These are phyloP conservation scores for Caprella mutica DNA, from an alignment of 2,888 invertebrate genomes.

Conservation along the genomic window DNA sequence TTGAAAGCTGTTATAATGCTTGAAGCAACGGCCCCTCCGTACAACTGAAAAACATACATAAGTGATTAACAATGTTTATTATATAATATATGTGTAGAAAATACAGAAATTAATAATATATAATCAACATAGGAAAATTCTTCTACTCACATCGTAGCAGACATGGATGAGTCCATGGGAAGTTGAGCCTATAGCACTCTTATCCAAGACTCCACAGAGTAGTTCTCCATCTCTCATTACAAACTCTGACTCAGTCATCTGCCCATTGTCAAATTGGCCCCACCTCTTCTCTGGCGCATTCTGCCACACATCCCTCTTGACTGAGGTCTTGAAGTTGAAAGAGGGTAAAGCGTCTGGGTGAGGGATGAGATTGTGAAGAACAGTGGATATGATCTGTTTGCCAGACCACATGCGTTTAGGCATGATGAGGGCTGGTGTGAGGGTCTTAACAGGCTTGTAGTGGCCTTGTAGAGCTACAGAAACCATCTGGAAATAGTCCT, in stretches of 20 bases:
- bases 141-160: slow-evolving; percentile 60
- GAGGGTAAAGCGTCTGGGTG: slow-evolving; percentile 47
- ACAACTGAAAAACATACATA: slow-evolving; percentile 49
- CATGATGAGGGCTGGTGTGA: slow-evolving; percentile 80
- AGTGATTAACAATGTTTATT: slow-evolving; percentile 9
- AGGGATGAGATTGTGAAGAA: slow-evolving; percentile 75
- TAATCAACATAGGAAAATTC: background rate
- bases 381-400: slow-evolving; percentile 83
- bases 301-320: slow-evolving; percentile 67
- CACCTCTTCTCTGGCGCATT: slow-evolving; percentile 49
- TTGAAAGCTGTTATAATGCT: slow-evolving; percentile 77
- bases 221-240: slow-evolving; percentile 78
- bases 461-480: slow-evolving; percentile 62
- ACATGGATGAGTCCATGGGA: slow-evolving; percentile 89
- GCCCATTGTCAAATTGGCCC: slow-evolving; percentile 39
- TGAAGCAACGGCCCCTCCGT: slow-evolving; percentile 75
- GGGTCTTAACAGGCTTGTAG: slow-evolving; percentile 50
- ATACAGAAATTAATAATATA: background rate
- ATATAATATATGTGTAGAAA: slow-evolving; percentile 41
- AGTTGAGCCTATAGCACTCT: slow-evolving; percentile 91
- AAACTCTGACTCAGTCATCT: slow-evolving; percentile 85
- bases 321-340: slow-evolving; percentile 56
- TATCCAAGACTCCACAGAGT: slow-evolving; percentile 83
- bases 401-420: slow-evolving; percentile 89
- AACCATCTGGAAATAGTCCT: slow-evolving; percentile 83